Evolutionary conservation across 2,113 vertebrate genomes (phyloP), one percentile per base, ranked within the genome.

Genomic region (Bombycilla garrulus): DNA sequence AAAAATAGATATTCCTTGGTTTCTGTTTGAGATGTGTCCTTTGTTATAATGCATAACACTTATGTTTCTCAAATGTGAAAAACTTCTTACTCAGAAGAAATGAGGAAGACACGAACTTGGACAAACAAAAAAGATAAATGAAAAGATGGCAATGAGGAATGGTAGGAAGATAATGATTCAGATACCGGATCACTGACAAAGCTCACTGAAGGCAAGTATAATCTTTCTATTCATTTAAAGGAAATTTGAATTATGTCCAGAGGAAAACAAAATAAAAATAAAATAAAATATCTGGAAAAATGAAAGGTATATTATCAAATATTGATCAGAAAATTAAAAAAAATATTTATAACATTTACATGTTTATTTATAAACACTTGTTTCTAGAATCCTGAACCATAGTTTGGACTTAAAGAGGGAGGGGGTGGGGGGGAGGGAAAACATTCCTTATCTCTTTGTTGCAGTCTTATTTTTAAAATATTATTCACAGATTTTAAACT

Each of bases 341-440:
- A 40, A 0, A 8, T 25, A 42, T 28, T 40, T n/a, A 29, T n/a
- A 42, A 33, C 15, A 53, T 53, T 70, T 40, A 17, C 20, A 15
- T 22, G 33, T 16, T n/a, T 12, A 16, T 26, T 42, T 17, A 40
- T 8, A 51, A 62, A 51, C 5, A 47, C 51, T 85, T 91, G 10
- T 70, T 86, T 91, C 57, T 45, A 72, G 38, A 83, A 28, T 29
- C 36, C 16, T 66, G 24, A 42, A 69, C 6, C 56, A 50, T 13
- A 4, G 5, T 36, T 86, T 57, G 4, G 8, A 35, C 17, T 78
- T 86, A 25, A 38, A 48, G 33, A 2, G 20, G 1, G 7, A 5
- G 12, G 11, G 16, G 1, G 3, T 10, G 0, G 1, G 8, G 5
- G 6, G 11, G 12, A 25, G 8, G 14, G 9, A 64, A 44, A 79